phyloP scores from a whole-genome alignment of 2,888 invertebrate species.

The Elegia similella region DNA sequence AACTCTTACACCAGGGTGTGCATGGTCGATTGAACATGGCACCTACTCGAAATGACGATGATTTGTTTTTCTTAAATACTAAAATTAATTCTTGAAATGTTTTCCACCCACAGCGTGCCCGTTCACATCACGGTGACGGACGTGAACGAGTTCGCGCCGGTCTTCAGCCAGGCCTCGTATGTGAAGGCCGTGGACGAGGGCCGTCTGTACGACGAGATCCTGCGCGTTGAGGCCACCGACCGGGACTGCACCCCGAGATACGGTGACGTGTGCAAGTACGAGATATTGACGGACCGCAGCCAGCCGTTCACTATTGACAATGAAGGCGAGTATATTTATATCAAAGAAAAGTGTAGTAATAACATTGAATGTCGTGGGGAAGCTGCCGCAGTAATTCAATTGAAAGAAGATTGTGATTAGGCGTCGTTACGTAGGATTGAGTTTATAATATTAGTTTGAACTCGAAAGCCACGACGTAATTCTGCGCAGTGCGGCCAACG shows the following conservation, averaged over 20 bases:
- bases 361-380: too few species aligned
- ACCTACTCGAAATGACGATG: too few species aligned
- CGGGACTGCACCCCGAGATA: conserved; percentile 97
- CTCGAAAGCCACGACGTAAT: conserved; percentile 96
- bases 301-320: conserved; percentile 95
- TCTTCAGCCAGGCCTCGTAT: conserved; percentile 94
- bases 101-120: conserved; percentile 85
- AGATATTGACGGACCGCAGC: conserved; percentile 88
- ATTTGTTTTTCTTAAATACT: too few species aligned
- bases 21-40: too few species aligned
- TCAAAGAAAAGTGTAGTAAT: too few species aligned
- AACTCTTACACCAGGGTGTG: too few species aligned
- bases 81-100: too few species aligned
- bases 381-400: too few species aligned
- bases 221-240: conserved; percentile 95
- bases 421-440: too few species aligned
- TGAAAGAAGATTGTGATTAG: too few species aligned
- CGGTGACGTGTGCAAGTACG: conserved; percentile 98
- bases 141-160: conserved; percentile 97
- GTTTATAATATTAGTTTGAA: too few species aligned
- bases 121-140: conserved; percentile 97
- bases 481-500: conserved; percentile 94
- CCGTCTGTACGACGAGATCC: conserved; percentile 92
- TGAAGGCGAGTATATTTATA: conserved; percentile 84
- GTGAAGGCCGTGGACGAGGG: conserved; percentile 95